Evolutionary conservation across 2,113 vertebrate species (phyloP).

Genomic region (Gallinago jamesoni): DNA sequence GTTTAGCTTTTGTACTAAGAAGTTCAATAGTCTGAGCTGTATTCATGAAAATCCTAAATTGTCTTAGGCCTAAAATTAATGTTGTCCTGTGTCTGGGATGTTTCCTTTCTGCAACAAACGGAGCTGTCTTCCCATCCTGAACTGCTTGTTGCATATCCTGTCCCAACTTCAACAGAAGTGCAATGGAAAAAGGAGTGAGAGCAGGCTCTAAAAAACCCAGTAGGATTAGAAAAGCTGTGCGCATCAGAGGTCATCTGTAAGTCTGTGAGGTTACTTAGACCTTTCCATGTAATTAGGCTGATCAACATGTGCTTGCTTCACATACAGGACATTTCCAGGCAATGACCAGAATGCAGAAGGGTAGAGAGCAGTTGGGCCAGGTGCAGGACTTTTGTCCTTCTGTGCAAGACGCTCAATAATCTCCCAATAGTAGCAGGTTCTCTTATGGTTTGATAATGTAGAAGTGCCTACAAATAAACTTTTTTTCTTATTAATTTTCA

Average conservation of each 20-base stretch:
- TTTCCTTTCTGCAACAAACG: slow-evolving; percentile 5
- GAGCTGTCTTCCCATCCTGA: not conserved
- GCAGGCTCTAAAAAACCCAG: not conserved
- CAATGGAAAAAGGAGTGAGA: not conserved
- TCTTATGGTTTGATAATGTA: slow-evolving; percentile 85
- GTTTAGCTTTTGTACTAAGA: not conserved
- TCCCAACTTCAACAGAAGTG: not conserved
- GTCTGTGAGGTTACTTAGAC: not conserved
- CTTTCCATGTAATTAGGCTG: not conserved
- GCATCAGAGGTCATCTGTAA: not conserved
- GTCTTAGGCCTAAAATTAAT: not conserved
- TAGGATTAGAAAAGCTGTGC: not conserved
- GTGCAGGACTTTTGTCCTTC: slow-evolving; percentile 78
- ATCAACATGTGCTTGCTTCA: not conserved
- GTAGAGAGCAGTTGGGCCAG: not conserved
- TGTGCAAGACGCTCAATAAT: slow-evolving; percentile 82
- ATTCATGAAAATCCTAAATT: not conserved
- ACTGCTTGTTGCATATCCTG: not conserved
- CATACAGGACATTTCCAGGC: not conserved
- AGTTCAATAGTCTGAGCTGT: not conserved
- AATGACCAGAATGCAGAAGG: not conserved
- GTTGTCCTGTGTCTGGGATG: not conserved
- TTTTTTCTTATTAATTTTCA: not conserved
- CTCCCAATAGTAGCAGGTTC: slow-evolving; percentile 82
- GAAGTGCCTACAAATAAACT: slow-evolving; percentile 72